A percentile compares a stretch with the other conserved stretches of the same genome.
Conservation (phyloP, 2,113 vertebrate genomes). For the Neolamprologus hecqui region DNA sequence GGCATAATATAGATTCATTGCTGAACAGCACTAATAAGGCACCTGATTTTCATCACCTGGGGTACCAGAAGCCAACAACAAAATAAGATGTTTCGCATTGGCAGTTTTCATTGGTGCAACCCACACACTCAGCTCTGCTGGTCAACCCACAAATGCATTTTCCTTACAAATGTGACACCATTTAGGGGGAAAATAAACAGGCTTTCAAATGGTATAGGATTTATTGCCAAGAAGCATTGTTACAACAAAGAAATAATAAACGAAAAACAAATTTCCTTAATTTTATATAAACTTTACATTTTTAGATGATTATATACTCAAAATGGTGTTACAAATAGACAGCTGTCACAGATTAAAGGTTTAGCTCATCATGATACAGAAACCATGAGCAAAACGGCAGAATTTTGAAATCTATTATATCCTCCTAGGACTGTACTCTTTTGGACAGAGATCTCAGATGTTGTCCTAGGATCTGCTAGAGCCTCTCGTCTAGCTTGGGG, state of each 20-base stretch:
- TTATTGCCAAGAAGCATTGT: background rate
- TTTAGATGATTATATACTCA: background rate
- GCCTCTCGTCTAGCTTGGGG: background rate
- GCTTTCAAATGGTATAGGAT: background rate
- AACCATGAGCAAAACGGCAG: background rate
- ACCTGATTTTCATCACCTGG: background rate
- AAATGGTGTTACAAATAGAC: background rate
- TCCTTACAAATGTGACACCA: background rate
- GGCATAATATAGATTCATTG: background rate
- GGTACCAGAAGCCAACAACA: background rate
- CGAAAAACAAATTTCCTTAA: background rate
- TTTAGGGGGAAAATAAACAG: background rate
- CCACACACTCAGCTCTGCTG: background rate
- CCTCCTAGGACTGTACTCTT: background rate
- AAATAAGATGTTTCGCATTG: background rate
- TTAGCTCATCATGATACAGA: background rate
- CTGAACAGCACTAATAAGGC: background rate
- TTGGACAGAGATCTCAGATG: background rate
- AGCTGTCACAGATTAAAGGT: background rate
- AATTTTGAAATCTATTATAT: background rate
- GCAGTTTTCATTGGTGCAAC: background rate
- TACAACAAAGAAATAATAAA: background rate
- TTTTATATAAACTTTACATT: background rate
- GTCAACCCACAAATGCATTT: background rate
- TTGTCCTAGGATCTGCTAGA: background rate